Base-by-base conservation (phyloP, 2,113 vertebrate species). In the Plestiodon gilberti region DNA sequence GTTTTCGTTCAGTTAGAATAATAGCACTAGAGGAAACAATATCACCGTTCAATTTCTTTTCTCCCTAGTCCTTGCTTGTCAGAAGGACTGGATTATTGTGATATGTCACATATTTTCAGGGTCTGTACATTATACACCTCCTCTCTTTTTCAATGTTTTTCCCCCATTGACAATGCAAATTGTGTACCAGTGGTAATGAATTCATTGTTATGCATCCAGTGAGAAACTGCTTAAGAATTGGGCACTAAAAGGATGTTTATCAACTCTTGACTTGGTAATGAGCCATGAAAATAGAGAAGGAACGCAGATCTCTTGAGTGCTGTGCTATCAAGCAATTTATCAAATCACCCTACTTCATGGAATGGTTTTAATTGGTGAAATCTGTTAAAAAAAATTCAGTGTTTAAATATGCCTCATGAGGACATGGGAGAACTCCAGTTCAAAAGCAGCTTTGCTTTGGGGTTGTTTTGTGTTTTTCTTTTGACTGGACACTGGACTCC, bases 221-320 rank as follows among this genome's bases (percentile, higher is more conserved):
- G 96, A 97, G 93, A 97, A 96, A 97, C 95, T n/a, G 96, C 95
- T 97, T 97, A 97, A 97, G 97, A 97, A 97, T 97, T 97, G 96
- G 96, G 97, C 96, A 97, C 96, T 96, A 96, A 97, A 97, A 96
- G 96, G 96, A 96, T 96, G 96, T 96, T 96, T 96, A 96, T 96
- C 96, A 96, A 96, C 95, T 96, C 95, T 96, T 96, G 96, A 95
- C 95, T 97, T 96, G 95, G 95, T 96, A 97, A 96, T 96, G 94
- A 97, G 94, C 93, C 91, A 93, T 94, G 95, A 96, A 97, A 96
- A 96, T 95, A 96, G 94, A 96, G 92, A 82, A 94, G 91, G 69
- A 88, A 95, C 2, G 2, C 93, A 96, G 94, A 94, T 95, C 88
- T 85, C 92, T 92, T 95, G 94, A 95, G 92, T 90, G 84, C 93